Base-by-base conservation (phyloP, 1,140 invertebrate genomes). In the Agraylea sexmaculata region DNA sequence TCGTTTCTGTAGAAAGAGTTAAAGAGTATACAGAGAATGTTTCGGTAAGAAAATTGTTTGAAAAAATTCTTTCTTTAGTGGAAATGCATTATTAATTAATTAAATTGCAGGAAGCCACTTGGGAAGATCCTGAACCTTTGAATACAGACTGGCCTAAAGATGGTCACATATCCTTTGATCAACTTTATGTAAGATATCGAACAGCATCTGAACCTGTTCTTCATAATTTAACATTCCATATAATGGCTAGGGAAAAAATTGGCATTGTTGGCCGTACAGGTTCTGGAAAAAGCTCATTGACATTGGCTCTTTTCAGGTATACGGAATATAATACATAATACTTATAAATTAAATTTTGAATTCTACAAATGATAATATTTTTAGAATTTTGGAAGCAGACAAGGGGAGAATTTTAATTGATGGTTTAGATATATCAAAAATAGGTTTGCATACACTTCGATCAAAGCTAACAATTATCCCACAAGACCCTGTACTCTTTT, bases 241-340 rank as follows among this genome's bases (percentile, higher is more conserved):
- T n/a, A n/a, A n/a, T n/a, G n/a, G n/a, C n/a, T n/a, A n/a, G n/a
- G n/a, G n/a, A n/a, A n/a, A n/a, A n/a, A n/a, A n/a, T 86, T 23
- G 82, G 83, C 17, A 85, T 87, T 40, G 82, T 87, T n/a, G 84
- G 83, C 11, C 66, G 84, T 43, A 88, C 83, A 4, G 84, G 83
- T 11, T 83, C 84, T 27, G 86, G 86, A 21, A 89, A 90, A 62
- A 86, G 82, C 1, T 87, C 83, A 17, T 60, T 90, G 19, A 87
- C 86, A 0, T 55, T 88, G 17, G 73, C 78, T 1, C 59, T 90
- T 10, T 90, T 90, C 59, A 57, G 57, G 57, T 59, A 51, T 31
- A 20, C 27, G n/a, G 7, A 25, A 25, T 7, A 25, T n/a, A 25
- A 7, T 25, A 7, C 6, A 7, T n/a, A 25, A 25, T 7, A 25